Base-by-base conservation (phyloP, 2,797 vertebrate genomes). In the Basileuterus tristriatus region DNA sequence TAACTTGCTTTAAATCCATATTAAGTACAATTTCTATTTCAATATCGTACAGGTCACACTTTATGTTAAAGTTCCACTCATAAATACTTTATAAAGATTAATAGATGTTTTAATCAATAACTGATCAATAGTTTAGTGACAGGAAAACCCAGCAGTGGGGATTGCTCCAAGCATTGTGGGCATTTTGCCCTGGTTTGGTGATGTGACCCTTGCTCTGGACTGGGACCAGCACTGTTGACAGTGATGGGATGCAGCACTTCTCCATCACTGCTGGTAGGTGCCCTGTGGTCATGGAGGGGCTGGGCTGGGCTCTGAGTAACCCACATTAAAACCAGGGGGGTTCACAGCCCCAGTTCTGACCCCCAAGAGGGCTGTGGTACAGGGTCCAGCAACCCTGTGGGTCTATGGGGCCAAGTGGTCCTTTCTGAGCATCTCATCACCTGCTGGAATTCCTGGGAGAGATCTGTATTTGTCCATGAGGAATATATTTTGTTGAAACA, bases 51-150 rank as follows among this genome's bases (percentile, higher is more conserved):
- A 94, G 96, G 89, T 95, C 95, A 95, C 70, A 11, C 34, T 91
- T 90, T 53, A 39, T 29, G 71, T 70, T 89, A 83, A 84, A 50
- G 77, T 79, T 96, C 67, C 83, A 27, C 72, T 89, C 87, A 96
- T 96, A 96, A 95, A 94, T 94, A 93, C 63, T 96, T 95, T 70
- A 92, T 96, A 96, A 93, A 96, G 95, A 97, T 96, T 94, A 96
- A 94, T 94, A 93, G 94, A 90, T 90, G 70, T 60, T 94, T 91
- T 64, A 84, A 94, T 96, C 94, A 53, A 96, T 96, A 87, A 32
- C 53, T 39, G 44, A 91, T 95, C 95, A 60, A 94, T 94, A 86
- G 47, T 56, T 83, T 63, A 95, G 50, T 86, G 95, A 88, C 88
- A 94, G 70, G 55, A 90, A 90, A 93, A 32, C 90, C 74, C 93